Percentiles rank a stretch among this genome's conserved stretches.
These are phyloP conservation scores for Chionoecetes opilio DNA, from an alignment of 1,140 invertebrate genomes.

Conservation along the genomic window DNA sequence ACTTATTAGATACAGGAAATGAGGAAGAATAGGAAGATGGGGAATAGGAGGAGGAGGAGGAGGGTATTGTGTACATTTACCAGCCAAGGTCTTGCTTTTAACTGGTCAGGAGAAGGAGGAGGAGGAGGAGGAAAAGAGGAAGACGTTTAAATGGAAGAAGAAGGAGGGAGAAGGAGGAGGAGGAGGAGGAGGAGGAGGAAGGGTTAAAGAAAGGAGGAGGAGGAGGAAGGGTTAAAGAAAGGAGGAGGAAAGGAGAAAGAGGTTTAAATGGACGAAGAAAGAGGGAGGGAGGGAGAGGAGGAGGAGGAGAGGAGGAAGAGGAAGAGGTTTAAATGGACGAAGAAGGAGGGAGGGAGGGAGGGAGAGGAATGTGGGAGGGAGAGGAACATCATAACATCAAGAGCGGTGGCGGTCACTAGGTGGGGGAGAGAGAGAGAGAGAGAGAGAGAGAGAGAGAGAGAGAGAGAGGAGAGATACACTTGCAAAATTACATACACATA, in stretches of 20 bases:
- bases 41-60: too few species aligned
- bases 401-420: not conserved
- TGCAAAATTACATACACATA: not conserved
- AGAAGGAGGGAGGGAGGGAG: not conserved
- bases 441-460: not conserved
- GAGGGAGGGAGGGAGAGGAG: not conserved
- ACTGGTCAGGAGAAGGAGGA: too few species aligned
- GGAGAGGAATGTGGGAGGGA: not conserved
- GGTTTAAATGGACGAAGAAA: not conserved
- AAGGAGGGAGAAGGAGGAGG: not conserved
- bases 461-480: not conserved
- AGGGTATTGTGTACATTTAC: too few species aligned
- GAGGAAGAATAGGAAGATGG: not conserved
- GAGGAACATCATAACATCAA: not conserved
- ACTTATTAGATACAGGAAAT: too few species aligned
- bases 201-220: too few species aligned
- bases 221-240: conserved; percentile 24
- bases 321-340: not conserved
- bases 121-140: not conserved
- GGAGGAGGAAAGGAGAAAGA: not conserved
- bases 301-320: not conserved
- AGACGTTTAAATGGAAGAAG: too few species aligned
- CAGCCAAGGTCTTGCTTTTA: too few species aligned
- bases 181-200: not conserved
- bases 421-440: not conserved